These are phyloP conservation scores for Tryphoninae sp. DNA, from an alignment of 2,888 invertebrate genomes.

Conservation along the genomic window DNA sequence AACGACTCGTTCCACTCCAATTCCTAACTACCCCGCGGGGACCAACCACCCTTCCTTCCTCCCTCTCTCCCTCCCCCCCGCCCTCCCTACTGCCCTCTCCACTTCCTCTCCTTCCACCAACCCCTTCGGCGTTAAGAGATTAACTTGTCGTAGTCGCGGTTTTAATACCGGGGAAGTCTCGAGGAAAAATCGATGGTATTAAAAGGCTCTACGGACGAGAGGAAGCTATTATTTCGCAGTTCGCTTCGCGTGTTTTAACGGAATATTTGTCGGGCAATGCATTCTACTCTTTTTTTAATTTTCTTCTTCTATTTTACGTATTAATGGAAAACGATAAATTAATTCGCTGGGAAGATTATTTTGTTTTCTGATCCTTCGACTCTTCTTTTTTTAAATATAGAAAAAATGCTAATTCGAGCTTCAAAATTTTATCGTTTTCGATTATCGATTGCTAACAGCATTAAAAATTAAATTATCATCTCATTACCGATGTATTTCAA, in stretches of 20 bases:
- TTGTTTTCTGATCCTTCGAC: neutral
- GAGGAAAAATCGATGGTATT: constrained; percentile 69
- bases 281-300: neutral
- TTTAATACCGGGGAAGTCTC: constrained; percentile 73
- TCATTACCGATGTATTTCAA: no score
- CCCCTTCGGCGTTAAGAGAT: constrained; percentile 74
- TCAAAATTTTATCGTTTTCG: neutral
- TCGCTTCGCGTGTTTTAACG: constrained; percentile 13
- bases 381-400: neutral
- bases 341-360: neutral
- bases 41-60: neutral
- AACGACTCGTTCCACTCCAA: constrained; percentile 49
- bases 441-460: neutral
- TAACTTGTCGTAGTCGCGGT: constrained; percentile 74
- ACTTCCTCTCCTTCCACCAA: constrained; percentile 56
- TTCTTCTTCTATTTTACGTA: neutral
- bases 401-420: neutral
- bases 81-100: neutral
- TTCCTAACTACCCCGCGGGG: constrained; percentile 34
- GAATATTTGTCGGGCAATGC: constrained; percentile 14
- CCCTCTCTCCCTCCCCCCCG: neutral
- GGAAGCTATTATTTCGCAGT: constrained; percentile 44
- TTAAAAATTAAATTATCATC: neutral
- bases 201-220: constrained; percentile 36
- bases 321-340: neutral